Evolutionary conservation across 1,140 invertebrate genomes (phyloP).

Genomic region (Homalodisca vitripennis): DNA sequence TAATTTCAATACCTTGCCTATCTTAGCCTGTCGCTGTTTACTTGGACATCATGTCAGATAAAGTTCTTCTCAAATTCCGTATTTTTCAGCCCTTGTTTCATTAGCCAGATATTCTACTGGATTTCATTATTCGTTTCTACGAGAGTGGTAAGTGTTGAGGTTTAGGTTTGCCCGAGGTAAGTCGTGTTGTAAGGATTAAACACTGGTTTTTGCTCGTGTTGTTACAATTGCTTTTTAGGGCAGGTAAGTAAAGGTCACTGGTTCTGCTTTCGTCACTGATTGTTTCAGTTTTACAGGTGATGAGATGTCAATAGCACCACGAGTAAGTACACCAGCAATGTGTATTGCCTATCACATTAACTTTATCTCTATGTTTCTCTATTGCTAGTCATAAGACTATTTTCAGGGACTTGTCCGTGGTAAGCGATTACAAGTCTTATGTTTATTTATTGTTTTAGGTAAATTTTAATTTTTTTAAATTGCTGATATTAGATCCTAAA

Average conservation of each 20-base stretch:
- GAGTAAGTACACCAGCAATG: not conserved
- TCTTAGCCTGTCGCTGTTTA: too few relatives aligned
- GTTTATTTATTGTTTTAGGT: not conserved
- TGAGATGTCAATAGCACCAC: not conserved
- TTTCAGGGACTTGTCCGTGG: conserved; percentile 10
- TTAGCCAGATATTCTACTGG: not conserved
- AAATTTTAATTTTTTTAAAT: not conserved
- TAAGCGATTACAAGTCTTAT: conserved; percentile 18
- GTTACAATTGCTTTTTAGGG: not conserved
- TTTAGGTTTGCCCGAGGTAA: not conserved
- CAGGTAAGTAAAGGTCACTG: not conserved
- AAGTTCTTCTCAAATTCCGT: too few relatives aligned
- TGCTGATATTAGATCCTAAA: not conserved
- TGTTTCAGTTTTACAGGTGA: not conserved
- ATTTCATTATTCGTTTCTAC: too few relatives aligned
- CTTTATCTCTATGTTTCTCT: not conserved
- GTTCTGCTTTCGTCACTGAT: not conserved
- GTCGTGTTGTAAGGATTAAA: too few relatives aligned
- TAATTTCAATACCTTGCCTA: too few relatives aligned
- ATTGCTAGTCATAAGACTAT: not conserved
- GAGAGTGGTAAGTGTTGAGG: not conserved
- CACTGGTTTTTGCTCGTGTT: not conserved
- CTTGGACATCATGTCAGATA: too few relatives aligned
- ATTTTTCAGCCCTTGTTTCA: not conserved
- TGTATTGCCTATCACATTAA: not conserved